Base-by-base conservation (phyloP, 37 sponge, comb jelly and placozoan genomes). In the Amphimedon queenslandica region DNA sequence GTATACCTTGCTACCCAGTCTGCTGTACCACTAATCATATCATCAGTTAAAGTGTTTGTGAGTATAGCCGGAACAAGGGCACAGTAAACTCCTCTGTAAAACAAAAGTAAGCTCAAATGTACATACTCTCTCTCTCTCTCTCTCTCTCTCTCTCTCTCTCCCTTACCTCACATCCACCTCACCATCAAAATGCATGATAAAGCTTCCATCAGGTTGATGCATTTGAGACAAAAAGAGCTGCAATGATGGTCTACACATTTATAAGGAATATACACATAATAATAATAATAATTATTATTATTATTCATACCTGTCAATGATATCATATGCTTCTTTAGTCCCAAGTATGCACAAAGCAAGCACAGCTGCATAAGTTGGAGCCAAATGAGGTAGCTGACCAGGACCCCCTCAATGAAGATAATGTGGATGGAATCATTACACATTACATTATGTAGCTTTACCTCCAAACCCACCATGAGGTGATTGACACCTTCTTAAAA, bases 281-380 rank as follows among this genome's bases (percentile, higher is more conserved):
- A n/a, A 24, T 63, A 63, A 20, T 63, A 21, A 53, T 53, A 28
- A 63, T 63, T 20, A 63, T 11, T 63, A 28, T 30, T 63, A 34
- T 4, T 3, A 2, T 21, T 11, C 55, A 4, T 25, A 67, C 82
- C 81, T 86, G 58, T 92, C 82, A 66, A 96, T 89, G 25, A 67
- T 76, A 18, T 75, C 47, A 73, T 87, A 94, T 5, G 91, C 96
- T 39, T 86, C 86, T 33, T 81, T 73, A 25, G 87, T 81, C 11
- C 94, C 95, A n/a, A 98, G 61, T 11, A 77, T 78, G 64, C 90
- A 92, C 6, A 98, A 66, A 28, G 99, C 85, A 0, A 92, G 76
- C 11, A 94, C 84, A 33, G 99, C 93, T 21, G 95, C 93, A 87
- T 98, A 98, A 4, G 99, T 98, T 0, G 99, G 82, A 6, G 99